phyloP scores from a whole-genome alignment of 2,888 invertebrate genomes.

The Standfussiana lucernea region DNA sequence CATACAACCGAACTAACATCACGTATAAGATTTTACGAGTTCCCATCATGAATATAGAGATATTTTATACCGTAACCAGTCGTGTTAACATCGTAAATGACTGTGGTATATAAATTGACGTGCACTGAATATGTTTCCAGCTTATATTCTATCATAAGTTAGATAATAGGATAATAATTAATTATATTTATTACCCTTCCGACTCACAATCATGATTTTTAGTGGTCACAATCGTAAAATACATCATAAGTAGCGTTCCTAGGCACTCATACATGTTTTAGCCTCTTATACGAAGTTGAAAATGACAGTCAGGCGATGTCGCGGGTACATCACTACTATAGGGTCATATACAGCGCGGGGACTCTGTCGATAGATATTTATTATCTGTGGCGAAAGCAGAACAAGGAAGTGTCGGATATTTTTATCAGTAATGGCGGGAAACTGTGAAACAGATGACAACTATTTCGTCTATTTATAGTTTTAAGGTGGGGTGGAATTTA shows the following conservation, averaged over 20 bases:
- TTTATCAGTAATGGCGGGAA: constrained; percentile 53
- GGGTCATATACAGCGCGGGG: constrained; percentile 69
- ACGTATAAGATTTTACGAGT: constrained; percentile 48
- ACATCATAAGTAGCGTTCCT: constrained; percentile 89
- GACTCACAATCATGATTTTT: constrained; percentile 89
- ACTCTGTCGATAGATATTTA: constrained; percentile 68
- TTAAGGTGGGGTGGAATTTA: constrained; percentile 57
- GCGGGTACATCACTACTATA: constrained; percentile 77
- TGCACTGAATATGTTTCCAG: constrained; percentile 61
- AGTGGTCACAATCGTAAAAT: constrained; percentile 87
- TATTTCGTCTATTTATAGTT: constrained; percentile 48
- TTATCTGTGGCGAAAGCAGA: constrained; percentile 61
- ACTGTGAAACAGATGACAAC: constrained; percentile 53
- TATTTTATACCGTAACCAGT: constrained; percentile 45
- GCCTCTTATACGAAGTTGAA: constrained; percentile 81
- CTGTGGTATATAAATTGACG: constrained; percentile 39
- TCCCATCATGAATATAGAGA: constrained; percentile 43
- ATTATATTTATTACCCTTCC: constrained; percentile 86
- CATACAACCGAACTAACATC: constrained; percentile 39
- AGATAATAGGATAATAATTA: constrained; percentile 81
- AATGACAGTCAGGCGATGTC: constrained; percentile 80
- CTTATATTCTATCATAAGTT: constrained; percentile 79
- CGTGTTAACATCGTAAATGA: constrained; percentile 21
- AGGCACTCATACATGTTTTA: constrained; percentile 88
- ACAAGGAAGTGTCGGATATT: constrained; percentile 64